Conservation (phyloP, 1,140 invertebrate species). For the Sitobion miscanthi region DNA sequence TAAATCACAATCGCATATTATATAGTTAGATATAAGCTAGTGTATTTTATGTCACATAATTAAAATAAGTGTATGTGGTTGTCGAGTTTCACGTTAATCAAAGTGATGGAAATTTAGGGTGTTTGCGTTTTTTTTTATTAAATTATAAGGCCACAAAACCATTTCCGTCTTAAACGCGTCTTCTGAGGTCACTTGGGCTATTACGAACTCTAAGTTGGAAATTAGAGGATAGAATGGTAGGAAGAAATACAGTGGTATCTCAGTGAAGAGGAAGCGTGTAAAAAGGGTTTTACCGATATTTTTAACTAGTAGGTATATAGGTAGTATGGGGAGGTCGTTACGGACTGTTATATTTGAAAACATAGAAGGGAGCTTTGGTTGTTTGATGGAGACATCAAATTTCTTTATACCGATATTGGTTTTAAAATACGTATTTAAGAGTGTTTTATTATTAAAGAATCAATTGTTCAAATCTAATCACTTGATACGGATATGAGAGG, state of each 20-base stretch:
- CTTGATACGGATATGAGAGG: too few species aligned
- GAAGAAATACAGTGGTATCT: background rate
- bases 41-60: background rate
- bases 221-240: background rate
- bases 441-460: background rate
- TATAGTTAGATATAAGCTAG: background rate
- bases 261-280: background rate
- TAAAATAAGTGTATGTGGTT: background rate
- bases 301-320: too few species aligned
- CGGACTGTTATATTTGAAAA: background rate
- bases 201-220: background rate
- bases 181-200: too few species aligned
- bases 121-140: background rate
- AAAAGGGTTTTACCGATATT: background rate
- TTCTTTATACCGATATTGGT: background rate
- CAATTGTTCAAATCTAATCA: too few species aligned
- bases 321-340: too few species aligned
- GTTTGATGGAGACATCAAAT: background rate
- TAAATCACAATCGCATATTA: background rate
- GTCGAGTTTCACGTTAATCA: background rate
- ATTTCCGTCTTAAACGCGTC: background rate
- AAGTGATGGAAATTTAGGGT: background rate
- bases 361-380: background rate
- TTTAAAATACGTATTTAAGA: background rate
- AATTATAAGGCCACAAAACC: background rate